Percentiles rank a stretch among this genome's conserved stretches.
These are phyloP conservation scores for Psammodynastes pulverulentus DNA, from an alignment of 2,113 vertebrate species.

Conservation along the genomic window DNA sequence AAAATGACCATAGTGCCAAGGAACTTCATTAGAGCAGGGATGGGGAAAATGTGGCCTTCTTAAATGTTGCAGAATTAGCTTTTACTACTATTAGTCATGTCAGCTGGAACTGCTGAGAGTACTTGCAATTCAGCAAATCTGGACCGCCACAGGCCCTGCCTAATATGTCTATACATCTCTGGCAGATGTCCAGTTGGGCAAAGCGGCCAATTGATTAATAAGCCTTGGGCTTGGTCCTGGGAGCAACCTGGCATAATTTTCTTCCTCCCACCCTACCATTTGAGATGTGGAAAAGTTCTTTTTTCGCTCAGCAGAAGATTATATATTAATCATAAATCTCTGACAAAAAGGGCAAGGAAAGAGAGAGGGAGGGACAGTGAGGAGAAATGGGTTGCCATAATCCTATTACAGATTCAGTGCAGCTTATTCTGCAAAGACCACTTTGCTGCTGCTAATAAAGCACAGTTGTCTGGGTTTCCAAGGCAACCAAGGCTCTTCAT, in stretches of 20 bases:
- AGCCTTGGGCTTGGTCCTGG: not conserved
- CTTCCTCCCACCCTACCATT: rapidly evolving
- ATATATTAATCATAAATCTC: not conserved
- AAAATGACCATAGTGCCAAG: not conserved
- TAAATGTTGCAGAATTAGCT: not conserved
- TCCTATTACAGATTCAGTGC: constrained; percentile 4
- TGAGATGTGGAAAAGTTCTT: not conserved
- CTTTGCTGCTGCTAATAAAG: constrained; percentile 28
- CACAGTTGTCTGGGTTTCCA: constrained; percentile 58
- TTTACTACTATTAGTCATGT: not conserved
- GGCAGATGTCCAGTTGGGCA: not conserved
- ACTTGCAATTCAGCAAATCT: not conserved
- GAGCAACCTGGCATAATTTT: not conserved
- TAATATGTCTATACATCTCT: not conserved
- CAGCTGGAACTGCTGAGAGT: not conserved
- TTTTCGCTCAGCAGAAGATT: not conserved
- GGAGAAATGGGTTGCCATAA: constrained; percentile 13
- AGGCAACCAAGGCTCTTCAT: constrained; percentile 61
- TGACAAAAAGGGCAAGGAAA: not conserved
- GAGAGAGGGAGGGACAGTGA: not conserved
- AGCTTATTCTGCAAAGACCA: constrained; percentile 22
- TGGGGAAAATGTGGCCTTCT: not conserved
- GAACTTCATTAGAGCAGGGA: not conserved
- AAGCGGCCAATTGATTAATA: not conserved
- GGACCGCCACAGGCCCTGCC: not conserved